A percentile compares a stretch with the other conserved stretches of the same genome.
phyloP scores from a whole-genome alignment of 2,888 invertebrate species.

The Chalcis sispes region DNA sequence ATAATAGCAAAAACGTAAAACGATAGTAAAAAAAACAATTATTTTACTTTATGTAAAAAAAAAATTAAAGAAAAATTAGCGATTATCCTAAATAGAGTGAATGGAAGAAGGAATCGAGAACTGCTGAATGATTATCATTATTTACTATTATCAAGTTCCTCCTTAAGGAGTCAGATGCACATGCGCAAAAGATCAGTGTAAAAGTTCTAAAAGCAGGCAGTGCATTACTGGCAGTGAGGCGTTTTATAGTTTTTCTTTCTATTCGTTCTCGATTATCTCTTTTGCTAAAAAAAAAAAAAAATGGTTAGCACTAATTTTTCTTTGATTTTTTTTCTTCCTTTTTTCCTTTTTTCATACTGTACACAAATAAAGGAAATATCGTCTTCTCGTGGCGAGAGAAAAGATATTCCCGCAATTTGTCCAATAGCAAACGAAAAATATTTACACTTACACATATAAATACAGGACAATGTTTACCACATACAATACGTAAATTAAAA shows the following conservation, averaged over 20 bases:
- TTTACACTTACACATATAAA: slow-evolving; percentile 57
- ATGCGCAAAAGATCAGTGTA: slow-evolving; percentile 14
- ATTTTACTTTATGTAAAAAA: slow-evolving; percentile 13
- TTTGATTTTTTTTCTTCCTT: background rate
- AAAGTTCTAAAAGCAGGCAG: slow-evolving; percentile 41
- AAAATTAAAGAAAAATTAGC: slow-evolving; percentile 32
- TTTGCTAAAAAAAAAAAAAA: no score
- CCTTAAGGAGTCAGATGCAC: slow-evolving; percentile 4
- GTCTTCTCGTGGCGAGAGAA: slow-evolving; percentile 40
- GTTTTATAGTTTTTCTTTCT: slow-evolving; percentile 13
- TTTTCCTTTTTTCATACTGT: no score
- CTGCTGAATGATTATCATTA: background rate
- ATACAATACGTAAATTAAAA: slow-evolving; percentile 41
- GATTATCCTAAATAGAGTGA: slow-evolving; percentile 1
- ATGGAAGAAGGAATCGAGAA: background rate
- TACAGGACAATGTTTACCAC: slow-evolving; percentile 47
- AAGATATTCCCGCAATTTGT: slow-evolving; percentile 36
- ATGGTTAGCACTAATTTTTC: slow-evolving; percentile 26
- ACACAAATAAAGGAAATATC: slow-evolving; percentile 26
- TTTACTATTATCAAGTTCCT: background rate
- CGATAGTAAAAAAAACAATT: slow-evolving; percentile 39
- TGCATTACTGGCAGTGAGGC: slow-evolving; percentile 48
- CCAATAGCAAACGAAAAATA: slow-evolving; percentile 49
- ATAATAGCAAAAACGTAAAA: slow-evolving; percentile 33
- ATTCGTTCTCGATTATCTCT: slow-evolving; percentile 15